Evolutionary conservation across 2,113 vertebrate genomes (phyloP).

Genomic region (Phycodurus eques): DNA sequence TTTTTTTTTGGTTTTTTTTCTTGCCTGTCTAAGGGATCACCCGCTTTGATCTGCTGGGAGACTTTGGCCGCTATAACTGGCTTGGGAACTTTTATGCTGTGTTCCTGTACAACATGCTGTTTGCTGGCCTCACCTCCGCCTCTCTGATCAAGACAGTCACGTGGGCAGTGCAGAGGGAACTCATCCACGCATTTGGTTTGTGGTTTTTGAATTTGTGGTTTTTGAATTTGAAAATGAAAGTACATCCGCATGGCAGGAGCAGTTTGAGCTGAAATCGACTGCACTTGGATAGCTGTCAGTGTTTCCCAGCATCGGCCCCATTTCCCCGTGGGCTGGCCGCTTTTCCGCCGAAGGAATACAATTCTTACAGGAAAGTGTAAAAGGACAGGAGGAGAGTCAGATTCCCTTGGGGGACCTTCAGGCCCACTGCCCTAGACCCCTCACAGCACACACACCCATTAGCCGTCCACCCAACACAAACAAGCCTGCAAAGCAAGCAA

Average conservation of each 20-base stretch:
- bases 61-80: constrained; percentile 95
- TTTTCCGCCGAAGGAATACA: constrained; percentile 80
- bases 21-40: constrained; percentile 81
- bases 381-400: constrained; percentile 49
- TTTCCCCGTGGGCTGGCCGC: constrained; percentile 74
- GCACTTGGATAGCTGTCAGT: constrained; percentile 35
- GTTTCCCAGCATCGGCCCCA: constrained; percentile 57
- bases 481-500: constrained; percentile 43
- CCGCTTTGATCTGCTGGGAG: constrained; percentile 90
- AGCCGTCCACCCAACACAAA: constrained; percentile 72
- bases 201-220: constrained; percentile 9
- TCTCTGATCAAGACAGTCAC: constrained; percentile 92
- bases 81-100: constrained; percentile 93
- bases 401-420: constrained; percentile 59
- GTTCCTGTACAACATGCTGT: constrained; percentile 93
- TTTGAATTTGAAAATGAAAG: not conserved
- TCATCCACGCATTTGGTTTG: constrained; percentile 93
- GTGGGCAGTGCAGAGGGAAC: constrained; percentile 87
- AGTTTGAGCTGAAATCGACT: constrained; percentile 14
- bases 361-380: constrained; percentile 77
- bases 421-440: constrained; percentile 53
- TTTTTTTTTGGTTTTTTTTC: not conserved
- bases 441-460: constrained; percentile 48
- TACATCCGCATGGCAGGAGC: not conserved
- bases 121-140: constrained; percentile 88